A percentile compares a stretch with the other conserved stretches of the same genome.
Evolutionary conservation across 2,888 invertebrate species (phyloP).

Genomic region (Conomelus anceps): DNA sequence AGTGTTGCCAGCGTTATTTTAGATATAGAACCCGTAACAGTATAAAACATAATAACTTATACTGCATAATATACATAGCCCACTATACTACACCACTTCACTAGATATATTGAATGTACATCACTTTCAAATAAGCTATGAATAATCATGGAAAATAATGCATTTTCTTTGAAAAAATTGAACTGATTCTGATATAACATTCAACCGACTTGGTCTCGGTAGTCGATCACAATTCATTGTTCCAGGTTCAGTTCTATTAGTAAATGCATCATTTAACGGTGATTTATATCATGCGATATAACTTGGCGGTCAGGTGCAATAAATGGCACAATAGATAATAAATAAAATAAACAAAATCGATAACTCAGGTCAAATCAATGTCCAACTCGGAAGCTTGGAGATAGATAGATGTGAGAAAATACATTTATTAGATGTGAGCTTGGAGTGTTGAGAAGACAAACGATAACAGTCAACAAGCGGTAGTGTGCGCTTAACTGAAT

Average conservation of each 20-base stretch:
- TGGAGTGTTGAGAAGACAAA: not conserved
- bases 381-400: not conserved
- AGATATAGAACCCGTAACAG: no score
- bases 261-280: not conserved
- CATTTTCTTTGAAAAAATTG: no score
- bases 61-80: no score
- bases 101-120: no score
- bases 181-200: not conserved
- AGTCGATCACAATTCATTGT: not conserved
- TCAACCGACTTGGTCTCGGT: no score
- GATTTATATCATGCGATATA: not conserved
- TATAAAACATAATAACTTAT: no score
- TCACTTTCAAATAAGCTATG: no score
- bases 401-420: not conserved
- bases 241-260: not conserved
- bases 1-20: no score
- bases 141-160: no score
- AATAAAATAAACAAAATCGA: not conserved
- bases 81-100: no score
- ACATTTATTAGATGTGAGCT: not conserved
- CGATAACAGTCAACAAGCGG: not conserved
- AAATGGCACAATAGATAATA: not conserved
- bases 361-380: not conserved
- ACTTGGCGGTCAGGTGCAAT: not conserved
- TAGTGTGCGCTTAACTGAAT: not conserved